phyloP scores from a whole-genome alignment of 2,888 invertebrate species.

The Drosophila differens region DNA sequence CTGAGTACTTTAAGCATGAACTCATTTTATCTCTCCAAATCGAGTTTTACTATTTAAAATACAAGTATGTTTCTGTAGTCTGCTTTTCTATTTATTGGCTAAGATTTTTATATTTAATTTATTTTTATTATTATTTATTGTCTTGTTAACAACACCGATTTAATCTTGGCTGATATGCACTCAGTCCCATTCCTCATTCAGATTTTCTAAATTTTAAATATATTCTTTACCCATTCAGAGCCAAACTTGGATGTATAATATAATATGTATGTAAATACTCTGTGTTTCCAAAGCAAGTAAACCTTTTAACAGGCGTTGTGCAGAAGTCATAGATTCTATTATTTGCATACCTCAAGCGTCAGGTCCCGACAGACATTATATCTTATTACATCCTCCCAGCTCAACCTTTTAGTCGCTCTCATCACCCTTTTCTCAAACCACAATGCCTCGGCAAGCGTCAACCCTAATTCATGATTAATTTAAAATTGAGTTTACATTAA shows the following conservation, averaged over 20 bases:
- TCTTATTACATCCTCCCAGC: not conserved
- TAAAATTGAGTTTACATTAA: slow-evolving; percentile 61
- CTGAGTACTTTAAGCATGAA: not conserved
- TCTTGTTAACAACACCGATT: not conserved
- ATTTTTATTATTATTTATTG: not conserved
- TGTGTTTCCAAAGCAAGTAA: not conserved
- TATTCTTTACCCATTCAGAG: not conserved
- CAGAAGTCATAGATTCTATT: not conserved
- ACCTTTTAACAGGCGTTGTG: not conserved
- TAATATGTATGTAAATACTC: not conserved
- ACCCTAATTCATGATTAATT: slow-evolving; percentile 55
- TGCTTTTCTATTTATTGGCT: not conserved
- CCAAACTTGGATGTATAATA: not conserved
- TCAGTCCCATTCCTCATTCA: not conserved
- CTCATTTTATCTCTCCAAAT: not conserved
- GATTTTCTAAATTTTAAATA: accelerated
- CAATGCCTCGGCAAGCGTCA: slow-evolving; percentile 5
- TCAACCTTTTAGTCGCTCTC: not conserved
- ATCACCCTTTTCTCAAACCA: not conserved
- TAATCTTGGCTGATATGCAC: not conserved
- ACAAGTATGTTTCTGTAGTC: not conserved
- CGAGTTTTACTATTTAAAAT: not conserved
- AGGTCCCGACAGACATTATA: not conserved
- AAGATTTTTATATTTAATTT: not conserved
- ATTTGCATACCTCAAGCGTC: not conserved